phyloP scores from a whole-genome alignment of 2,888 invertebrate genomes.

The Caenorhabditis afra region DNA sequence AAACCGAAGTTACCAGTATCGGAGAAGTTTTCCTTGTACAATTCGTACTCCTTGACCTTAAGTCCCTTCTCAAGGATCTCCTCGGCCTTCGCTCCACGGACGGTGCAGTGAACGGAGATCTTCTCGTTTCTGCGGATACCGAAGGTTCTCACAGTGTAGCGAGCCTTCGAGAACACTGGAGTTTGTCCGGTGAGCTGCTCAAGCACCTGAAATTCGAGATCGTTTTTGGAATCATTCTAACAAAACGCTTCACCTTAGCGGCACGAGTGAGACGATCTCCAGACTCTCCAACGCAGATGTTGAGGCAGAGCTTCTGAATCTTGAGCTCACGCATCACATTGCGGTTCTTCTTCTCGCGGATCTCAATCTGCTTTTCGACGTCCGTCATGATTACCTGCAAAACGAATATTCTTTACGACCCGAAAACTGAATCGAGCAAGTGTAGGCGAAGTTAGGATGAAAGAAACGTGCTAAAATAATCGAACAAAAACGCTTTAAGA shows the following conservation, averaged over 20 bases:
- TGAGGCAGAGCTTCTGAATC: constrained; percentile 96
- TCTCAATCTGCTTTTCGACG: constrained; percentile 67
- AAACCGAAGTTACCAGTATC: constrained; percentile 95
- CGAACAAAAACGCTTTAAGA: not conserved
- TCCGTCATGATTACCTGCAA: constrained; percentile 60
- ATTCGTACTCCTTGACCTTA: constrained; percentile 98
- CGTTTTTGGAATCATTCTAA: not conserved
- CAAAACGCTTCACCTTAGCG: constrained; percentile 86
- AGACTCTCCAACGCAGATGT: constrained; percentile 99
- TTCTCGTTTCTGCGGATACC: constrained; percentile 99
- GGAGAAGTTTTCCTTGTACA: constrained; percentile 96
- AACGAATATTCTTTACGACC: not conserved
- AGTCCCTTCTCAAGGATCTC: constrained; percentile 98
- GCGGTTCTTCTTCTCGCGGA: constrained; percentile 85
- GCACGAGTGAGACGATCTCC: constrained; percentile 87
- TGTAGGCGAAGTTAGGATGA: not conserved
- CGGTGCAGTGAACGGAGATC: constrained; percentile 99
- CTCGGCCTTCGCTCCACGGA: constrained; percentile 98
- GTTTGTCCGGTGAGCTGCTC: constrained; percentile 99
- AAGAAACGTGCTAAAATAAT: not conserved
- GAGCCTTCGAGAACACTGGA: constrained; percentile 97
- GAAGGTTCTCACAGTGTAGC: constrained; percentile 98
- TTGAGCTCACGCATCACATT: constrained; percentile 97
- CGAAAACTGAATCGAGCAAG: not conserved
- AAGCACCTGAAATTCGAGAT: constrained; percentile 70